Evolutionary conservation across 2,797 vertebrate genomes (phyloP), one percentile per base, ranked within the genome.

Genomic region (Apogon hyalosoma): DNA sequence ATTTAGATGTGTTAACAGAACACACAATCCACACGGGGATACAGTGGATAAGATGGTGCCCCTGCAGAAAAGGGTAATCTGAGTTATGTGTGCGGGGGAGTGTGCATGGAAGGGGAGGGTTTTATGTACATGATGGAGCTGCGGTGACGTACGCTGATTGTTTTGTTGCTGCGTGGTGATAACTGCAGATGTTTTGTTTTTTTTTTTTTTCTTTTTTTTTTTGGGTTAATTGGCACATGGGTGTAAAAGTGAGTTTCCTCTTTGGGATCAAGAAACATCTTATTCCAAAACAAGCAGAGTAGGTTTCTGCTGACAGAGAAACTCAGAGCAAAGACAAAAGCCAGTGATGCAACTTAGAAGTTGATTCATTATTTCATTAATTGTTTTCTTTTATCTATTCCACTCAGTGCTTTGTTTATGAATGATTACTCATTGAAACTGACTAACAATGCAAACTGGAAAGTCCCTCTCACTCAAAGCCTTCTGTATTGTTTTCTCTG

Each of bases 1-100:
- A 68, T 87, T 83, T 57, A 73, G 80, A 80, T 71, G 61, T 80
- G 84, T 62, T n/a, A 60, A 45, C 61, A 59, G 65, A 56, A 38
- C 31, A 33, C 63, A 41, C 49, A 65, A 63, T 84, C 75, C 77
- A 63, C 45, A 13, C 51, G 15, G 65, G 68, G 54, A 70, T 64
- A 83, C 56, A 13, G 56, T 28, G 87, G 87, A 87, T 75, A 92
- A 88, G 56, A 90, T 94, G 90, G 77, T 93, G 63, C 83, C 90
- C 60, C 87, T 85, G 76, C 92, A 90, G 11, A 93, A 88, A 88
- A 90, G 87, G 93, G 92, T 94, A 93, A 94, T 85, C 47, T 72
- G 66, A 80, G 58, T 79, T 85, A 51, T 82, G 65, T 43, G 56
- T 71, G 74, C 21, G 42, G 42, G 63, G 71, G 63, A 74, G 74